phyloP scores from a whole-genome alignment of 2,113 vertebrate genomes.

The Nestor notabilis region DNA sequence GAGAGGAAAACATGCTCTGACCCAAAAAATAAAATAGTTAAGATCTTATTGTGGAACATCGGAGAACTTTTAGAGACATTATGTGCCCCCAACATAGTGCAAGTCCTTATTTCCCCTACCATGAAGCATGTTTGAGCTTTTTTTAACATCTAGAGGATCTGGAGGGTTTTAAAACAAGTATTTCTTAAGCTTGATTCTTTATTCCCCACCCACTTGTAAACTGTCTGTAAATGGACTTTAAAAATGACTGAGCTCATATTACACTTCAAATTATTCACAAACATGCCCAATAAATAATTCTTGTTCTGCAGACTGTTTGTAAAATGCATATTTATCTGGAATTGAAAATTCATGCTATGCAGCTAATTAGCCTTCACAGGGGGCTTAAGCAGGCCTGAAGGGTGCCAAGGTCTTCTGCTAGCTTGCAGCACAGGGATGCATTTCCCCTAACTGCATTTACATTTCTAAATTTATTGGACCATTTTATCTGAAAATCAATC shows the following conservation, averaged over 20 bases:
- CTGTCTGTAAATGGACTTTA: background rate
- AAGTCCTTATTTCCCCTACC: background rate
- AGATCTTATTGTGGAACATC: background rate
- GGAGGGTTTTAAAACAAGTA: fast-evolving
- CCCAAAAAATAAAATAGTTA: background rate
- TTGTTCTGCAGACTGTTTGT: background rate
- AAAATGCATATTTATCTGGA: conserved; percentile 23
- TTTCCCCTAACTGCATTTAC: background rate
- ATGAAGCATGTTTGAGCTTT: background rate
- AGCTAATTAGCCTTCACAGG: conserved; percentile 33
- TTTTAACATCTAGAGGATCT: background rate
- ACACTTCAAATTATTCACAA: conserved; percentile 15
- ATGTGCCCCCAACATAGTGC: background rate
- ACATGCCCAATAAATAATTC: background rate
- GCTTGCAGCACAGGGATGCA: background rate
- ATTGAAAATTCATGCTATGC: conserved; percentile 11
- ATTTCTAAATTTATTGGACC: background rate
- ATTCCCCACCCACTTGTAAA: background rate
- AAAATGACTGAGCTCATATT: background rate
- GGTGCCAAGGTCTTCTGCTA: background rate
- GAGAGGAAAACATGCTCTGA: background rate
- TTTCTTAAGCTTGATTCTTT: background rate
- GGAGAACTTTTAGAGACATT: background rate
- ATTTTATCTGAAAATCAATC: background rate
- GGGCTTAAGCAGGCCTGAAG: background rate